These are phyloP conservation scores for Microctenopoma steveboyesi DNA, from an alignment of 2,797 vertebrate species.

Conservation along the genomic window DNA sequence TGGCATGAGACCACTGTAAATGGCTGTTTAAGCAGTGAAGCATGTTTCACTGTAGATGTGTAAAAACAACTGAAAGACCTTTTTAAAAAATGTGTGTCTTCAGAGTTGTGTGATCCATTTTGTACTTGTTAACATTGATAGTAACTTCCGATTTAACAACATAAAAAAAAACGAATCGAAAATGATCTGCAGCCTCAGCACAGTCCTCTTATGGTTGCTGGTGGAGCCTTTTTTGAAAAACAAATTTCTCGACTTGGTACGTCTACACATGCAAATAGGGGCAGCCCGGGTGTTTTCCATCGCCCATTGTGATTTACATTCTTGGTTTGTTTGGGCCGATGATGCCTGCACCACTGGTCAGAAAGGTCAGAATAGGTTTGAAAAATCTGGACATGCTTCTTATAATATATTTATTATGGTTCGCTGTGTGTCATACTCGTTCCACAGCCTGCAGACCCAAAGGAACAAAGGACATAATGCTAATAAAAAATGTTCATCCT, in stretches of 20 bases:
- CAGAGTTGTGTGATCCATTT: background rate
- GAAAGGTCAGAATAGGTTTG: slow-evolving; percentile 50
- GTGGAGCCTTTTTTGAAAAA: slow-evolving; percentile 80
- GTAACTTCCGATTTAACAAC: background rate
- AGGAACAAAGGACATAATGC: background rate
- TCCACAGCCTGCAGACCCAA: slow-evolving; percentile 1
- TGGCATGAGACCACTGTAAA: background rate
- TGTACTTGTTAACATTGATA: slow-evolving; percentile 6
- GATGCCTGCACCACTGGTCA: slow-evolving; percentile 24
- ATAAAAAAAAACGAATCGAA: background rate
- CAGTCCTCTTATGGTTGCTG: slow-evolving; percentile 5
- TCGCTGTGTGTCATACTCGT: background rate
- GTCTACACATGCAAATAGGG: slow-evolving; percentile 82
- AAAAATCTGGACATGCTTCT: slow-evolving; percentile 1
- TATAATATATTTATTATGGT: background rate
- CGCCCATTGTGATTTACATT: slow-evolving; percentile 82
- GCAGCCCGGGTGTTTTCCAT: slow-evolving; percentile 79
- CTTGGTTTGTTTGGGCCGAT: slow-evolving; percentile 58
- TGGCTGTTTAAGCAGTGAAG: background rate
- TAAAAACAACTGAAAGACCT: slow-evolving; percentile 22
- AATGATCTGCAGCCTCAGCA: background rate
- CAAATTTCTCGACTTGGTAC: slow-evolving; percentile 76
- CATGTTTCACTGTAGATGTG: background rate
- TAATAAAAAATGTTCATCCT: background rate
- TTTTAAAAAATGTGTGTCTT: slow-evolving; percentile 12